Percentiles rank a stretch among this genome's conserved stretches.
These are phyloP conservation scores for Butastur rufipennis DNA, from an alignment of 2,113 vertebrate species.

Conservation along the genomic window DNA sequence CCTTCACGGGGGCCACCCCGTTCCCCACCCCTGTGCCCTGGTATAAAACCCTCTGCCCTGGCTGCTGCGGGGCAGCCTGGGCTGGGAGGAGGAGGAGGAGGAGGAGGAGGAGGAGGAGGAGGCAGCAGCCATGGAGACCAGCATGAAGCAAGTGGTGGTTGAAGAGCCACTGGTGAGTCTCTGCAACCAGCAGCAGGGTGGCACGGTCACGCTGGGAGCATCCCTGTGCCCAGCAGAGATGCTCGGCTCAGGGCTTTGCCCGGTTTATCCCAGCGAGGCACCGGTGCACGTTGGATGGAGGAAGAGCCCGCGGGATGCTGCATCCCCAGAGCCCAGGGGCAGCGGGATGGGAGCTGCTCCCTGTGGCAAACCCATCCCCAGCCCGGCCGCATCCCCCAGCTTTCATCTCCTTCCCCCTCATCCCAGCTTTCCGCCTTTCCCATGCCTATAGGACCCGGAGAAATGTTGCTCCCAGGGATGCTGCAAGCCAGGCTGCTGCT, in stretches of 20 bases:
- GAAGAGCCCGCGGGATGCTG: fast-evolving
- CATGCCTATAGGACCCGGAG: background rate
- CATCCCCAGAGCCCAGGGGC: background rate
- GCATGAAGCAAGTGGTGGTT: constrained; percentile 9
- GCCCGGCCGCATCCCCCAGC: fast-evolving
- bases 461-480: background rate
- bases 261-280: background rate
- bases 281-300: fast-evolving
- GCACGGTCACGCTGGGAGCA: fast-evolving
- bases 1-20: fast-evolving
- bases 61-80: fast-evolving
- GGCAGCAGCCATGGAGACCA: background rate
- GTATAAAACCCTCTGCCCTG: background rate
- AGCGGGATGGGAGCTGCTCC: background rate
- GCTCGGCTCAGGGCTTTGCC: background rate
- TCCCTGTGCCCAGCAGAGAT: background rate
- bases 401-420: background rate
- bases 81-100: background rate
- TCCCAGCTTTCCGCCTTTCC: fast-evolving
- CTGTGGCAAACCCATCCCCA: fast-evolving
- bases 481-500: background rate
- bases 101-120: background rate
- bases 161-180: constrained; percentile 41
- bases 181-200: background rate
- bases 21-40: background rate